Conservation (phyloP, 2,113 vertebrate species). For the Bubo blakistoni region DNA sequence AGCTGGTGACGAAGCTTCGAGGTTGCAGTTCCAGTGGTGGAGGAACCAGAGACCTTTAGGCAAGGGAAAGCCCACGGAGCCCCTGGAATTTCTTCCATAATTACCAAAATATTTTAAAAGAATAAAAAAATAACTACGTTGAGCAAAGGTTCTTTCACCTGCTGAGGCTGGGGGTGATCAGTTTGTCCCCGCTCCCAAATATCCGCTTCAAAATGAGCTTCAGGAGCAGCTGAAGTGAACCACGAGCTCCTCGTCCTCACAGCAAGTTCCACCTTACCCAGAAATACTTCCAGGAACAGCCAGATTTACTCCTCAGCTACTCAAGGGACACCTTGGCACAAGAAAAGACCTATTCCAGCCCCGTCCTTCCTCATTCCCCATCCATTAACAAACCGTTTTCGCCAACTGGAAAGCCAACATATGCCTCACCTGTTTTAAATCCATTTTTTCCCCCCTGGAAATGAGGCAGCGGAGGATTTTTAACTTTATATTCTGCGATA, state of each 20-base stretch:
- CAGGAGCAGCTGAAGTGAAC: neutral
- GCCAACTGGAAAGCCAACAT: neutral
- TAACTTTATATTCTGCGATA: neutral
- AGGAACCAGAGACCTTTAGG: neutral
- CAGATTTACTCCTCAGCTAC: neutral
- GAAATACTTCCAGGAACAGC: neutral
- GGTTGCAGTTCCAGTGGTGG: neutral
- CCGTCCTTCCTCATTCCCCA: neutral
- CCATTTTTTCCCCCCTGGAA: neutral
- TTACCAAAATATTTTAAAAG: neutral
- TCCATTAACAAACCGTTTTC: rapidly evolving
- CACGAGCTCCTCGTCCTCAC: neutral
- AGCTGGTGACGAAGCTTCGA: neutral
- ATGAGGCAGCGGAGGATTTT: neutral
- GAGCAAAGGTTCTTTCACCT: neutral
- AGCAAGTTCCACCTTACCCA: too few species aligned
- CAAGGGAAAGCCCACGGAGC: neutral
- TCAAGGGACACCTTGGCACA: neutral
- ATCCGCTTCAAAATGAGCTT: neutral
- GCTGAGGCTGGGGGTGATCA: neutral
- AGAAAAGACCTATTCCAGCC: neutral
- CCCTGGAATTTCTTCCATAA: neutral
- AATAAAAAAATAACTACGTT: neutral
- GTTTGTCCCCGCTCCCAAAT: neutral
- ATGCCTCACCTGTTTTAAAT: neutral